These are phyloP conservation scores for Meleagris gallopavo DNA, from an alignment of 2,113 vertebrate genomes.

Conservation along the genomic window DNA sequence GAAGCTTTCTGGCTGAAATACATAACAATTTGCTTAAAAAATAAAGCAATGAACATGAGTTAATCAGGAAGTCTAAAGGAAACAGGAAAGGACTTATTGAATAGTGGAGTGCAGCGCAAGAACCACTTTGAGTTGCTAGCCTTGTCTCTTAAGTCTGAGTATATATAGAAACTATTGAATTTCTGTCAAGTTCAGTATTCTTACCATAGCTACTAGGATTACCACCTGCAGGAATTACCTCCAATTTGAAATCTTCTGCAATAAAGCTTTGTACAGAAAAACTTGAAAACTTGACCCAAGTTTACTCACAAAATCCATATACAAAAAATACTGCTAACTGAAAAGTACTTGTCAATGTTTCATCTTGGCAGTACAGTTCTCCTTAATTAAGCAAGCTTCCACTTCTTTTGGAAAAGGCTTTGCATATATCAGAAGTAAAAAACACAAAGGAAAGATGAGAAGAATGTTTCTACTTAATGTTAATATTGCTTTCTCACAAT, in stretches of 20 bases:
- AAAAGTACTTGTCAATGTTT: background rate
- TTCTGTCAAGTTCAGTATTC: background rate
- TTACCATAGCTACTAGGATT: background rate
- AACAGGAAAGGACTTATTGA: background rate
- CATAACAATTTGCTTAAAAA: background rate
- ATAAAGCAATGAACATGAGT: background rate
- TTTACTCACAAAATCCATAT: background rate
- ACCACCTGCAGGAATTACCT: background rate
- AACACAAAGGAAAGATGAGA: background rate
- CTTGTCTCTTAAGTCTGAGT: background rate
- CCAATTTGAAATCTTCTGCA: background rate
- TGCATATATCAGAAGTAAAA: background rate
- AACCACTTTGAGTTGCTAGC: background rate
- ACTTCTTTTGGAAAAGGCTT: background rate
- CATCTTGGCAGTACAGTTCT: background rate
- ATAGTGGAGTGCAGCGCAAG: background rate
- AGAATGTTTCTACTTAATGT: background rate
- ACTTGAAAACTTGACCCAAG: background rate
- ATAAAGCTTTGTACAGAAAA: slow-evolving; percentile 7
- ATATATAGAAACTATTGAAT: background rate
- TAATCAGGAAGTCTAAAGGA: background rate
- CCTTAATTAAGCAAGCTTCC: background rate
- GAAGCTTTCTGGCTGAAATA: background rate
- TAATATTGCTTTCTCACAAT: background rate
- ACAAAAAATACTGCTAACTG: background rate